Evolutionary conservation across 2,888 invertebrate genomes (phyloP).

Genomic region (Harpagoxenus sublaevis): DNA sequence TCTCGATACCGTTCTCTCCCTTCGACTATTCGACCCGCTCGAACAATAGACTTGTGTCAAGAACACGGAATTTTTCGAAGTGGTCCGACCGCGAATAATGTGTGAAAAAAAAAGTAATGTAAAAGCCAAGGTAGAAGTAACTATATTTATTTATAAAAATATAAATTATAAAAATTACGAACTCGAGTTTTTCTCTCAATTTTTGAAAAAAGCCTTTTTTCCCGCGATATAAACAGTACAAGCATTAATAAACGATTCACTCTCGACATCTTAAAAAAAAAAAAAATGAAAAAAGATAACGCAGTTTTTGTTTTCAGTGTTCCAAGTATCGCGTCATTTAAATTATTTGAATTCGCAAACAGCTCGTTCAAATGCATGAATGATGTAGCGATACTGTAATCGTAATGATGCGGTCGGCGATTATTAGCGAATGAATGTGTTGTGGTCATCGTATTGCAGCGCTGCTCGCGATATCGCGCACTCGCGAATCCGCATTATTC

Average conservation of each 20-base stretch:
- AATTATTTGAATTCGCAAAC: conserved; percentile 21
- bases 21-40: not conserved
- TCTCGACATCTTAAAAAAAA: not conserved
- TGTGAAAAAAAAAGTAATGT: not conserved
- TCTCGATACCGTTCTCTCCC: conserved; percentile 20
- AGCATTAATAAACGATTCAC: not conserved
- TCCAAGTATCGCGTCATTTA: not conserved
- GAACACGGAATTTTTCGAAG: not conserved
- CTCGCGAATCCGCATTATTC: conserved; percentile 37
- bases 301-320: not conserved
- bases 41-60: not conserved
- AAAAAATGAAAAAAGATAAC: not conserved
- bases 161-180: not conserved
- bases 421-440: conserved; percentile 51
- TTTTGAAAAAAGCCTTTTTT: not conserved
- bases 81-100: not conserved
- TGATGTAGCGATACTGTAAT: conserved; percentile 38
- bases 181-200: not conserved
- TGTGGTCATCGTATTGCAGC: conserved; percentile 27
- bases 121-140: not conserved
- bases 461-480: not conserved
- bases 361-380: conserved; percentile 1
- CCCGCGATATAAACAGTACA: not conserved
- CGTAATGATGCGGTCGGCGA: conserved; percentile 50
- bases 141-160: not conserved